Evolutionary conservation across 1,140 invertebrate genomes (phyloP).

Genomic region (Drosophila lacertosa): DNA sequence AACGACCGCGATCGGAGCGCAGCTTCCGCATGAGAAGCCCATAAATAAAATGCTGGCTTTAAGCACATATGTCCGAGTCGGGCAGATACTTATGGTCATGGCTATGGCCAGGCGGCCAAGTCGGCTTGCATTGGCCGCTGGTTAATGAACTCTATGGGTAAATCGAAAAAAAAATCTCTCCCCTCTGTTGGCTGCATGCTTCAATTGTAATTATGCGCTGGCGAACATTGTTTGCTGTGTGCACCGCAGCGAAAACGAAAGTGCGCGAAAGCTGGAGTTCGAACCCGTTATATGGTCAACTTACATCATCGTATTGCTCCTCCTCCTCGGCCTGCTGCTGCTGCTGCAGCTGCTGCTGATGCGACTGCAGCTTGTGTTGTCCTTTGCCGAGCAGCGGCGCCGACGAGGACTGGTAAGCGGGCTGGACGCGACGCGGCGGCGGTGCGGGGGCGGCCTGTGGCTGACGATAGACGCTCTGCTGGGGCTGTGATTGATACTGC

Average conservation of each 20-base stretch:
- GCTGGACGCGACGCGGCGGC: slow-evolving; percentile 64
- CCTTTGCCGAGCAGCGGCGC: slow-evolving; percentile 60
- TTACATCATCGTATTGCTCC: slow-evolving; percentile 83
- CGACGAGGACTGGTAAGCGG: slow-evolving; percentile 49
- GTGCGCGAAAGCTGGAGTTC: slow-evolving; percentile 59
- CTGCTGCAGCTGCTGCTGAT: slow-evolving; percentile 52
- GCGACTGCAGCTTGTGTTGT: slow-evolving; percentile 58
- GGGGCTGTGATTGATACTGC: slow-evolving; percentile 74
- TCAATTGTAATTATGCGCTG: slow-evolving; percentile 74
- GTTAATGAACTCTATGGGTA: slow-evolving; percentile 69
- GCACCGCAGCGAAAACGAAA: slow-evolving; percentile 66
- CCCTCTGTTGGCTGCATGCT: slow-evolving; percentile 57
- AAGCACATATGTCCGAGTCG: slow-evolving; percentile 12
- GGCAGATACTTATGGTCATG: slow-evolving; percentile 31
- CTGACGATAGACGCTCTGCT: slow-evolving; percentile 71
- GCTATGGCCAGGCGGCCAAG: slow-evolving; percentile 16
- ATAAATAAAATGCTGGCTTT: slow-evolving; percentile 59
- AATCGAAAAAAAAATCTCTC: slow-evolving; percentile 38
- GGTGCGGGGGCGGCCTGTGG: slow-evolving; percentile 59
- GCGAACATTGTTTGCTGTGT: slow-evolving; percentile 41
- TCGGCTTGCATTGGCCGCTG: slow-evolving; percentile 30
- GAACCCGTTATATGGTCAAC: slow-evolving; percentile 59
- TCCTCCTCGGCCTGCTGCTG: slow-evolving; percentile 67
- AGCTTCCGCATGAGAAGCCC: slow-evolving; percentile 69
- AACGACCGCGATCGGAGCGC: slow-evolving; percentile 53